Base-by-base conservation (phyloP, 2,888 invertebrate genomes). In the Phengaris arion region DNA sequence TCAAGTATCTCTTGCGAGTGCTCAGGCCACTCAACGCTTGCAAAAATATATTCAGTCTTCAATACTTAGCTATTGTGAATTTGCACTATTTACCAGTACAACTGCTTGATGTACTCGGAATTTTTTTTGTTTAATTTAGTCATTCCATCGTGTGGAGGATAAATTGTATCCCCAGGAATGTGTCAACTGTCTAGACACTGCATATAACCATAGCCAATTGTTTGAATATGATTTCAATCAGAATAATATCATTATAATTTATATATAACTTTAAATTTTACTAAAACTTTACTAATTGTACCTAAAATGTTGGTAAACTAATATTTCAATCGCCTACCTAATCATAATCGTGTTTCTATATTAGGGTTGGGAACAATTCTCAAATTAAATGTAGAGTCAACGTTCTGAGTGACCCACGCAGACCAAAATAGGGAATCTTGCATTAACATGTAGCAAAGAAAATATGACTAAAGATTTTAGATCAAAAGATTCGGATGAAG, bases 311-410 rank as follows among this genome's bases (percentile, higher is more conserved):
- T 45, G 2, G 12, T 7, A 64, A 13, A 12, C 64, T 6, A 64
- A 35, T 12, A 45, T 45, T 64, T 64, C 6, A 45, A 45, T 45
- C 13, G 64, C 13, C 35, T 64, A 64, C 13, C 35, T 64, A 64
- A 45, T 64, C 35, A 64, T 45, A 45, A 35, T 35, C 64, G 13
- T 59, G 57, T 70, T 45, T 69, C 79, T 78, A 78, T 83, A 86
- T 91, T 90, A 90, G 91, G 91, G 87, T 79, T 83, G 84, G 82
- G 82, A 87, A 88, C 90, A 89, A 89, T 85, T 82, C 76, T 78
- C 78, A 80, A 80, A 82, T 88, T 86, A 89, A 85, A 88, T 82
- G 81, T 77, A 84, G 84, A 91, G 88, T 91, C 88, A 91, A 92
- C 83, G 91, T 81, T 87, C 90, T 12, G 64, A 64, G 35, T 84